Base-by-base conservation (phyloP, 2,888 invertebrate genomes). In the Euclidia mi region DNA sequence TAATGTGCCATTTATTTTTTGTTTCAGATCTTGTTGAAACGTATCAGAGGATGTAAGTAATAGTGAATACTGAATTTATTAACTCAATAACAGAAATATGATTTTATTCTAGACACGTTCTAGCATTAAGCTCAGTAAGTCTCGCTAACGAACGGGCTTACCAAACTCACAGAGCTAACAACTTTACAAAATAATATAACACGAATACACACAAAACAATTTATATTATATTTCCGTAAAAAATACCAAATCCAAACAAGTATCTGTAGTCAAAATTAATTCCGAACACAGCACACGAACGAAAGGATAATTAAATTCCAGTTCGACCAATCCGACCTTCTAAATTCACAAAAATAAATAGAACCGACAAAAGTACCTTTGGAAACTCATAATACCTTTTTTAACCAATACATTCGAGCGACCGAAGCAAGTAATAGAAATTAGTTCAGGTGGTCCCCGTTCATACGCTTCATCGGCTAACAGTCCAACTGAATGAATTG, bases 401-500 rank as follows among this genome's bases (percentile, higher is more conserved):
- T 64, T 56, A 69, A 60, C 61, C 59, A 65, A 70, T 57, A 64
- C 61, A 68, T 67, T 60, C 69, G 59, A 70, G 59, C 72, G 72
- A 71, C 55, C 70, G 76, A 72, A 65, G 61, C 77, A 75, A 66
- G 76, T 78, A 81, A 81, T 75, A 75, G 75, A 81, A 77, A 84
- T 87, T 84, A 84, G 84, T 81, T 82, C 81, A 83, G 81, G 80
- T 86, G 79, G 70, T 69, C 57, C 78, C 56, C 78, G 73, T 66
- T 82, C 82, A 79, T 79, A 70, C 81, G 80, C 76, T 78, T 73
- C 74, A 76, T 71, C 80, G 80, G 81, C 78, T 81, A 79, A 77
- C 79, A 80, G 78, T 80, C 83, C 83, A 81, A 81, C 81, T 81
- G 84, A 84, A 85, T 79, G 78, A 82, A 81, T 75, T 68, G 75